Evolutionary conservation across 1,140 invertebrate genomes (phyloP).

Genomic region (Venustaconcha ellipsiformis): DNA sequence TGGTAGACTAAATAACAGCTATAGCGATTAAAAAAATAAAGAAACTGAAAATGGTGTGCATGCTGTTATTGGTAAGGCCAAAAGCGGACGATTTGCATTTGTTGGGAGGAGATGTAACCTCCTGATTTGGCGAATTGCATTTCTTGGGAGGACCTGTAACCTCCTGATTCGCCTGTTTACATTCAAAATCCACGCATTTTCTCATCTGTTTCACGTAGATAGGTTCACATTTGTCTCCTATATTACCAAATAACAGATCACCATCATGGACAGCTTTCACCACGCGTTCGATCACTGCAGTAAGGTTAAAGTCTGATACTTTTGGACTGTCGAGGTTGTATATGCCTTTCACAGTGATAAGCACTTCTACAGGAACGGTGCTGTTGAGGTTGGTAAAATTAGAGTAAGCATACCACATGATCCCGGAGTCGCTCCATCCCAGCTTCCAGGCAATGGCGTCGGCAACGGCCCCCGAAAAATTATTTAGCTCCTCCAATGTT

Average conservation of each 20-base stretch:
- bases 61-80: no score
- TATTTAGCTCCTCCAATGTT: background rate
- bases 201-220: no score
- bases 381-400: background rate
- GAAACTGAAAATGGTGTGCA: no score
- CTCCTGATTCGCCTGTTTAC: no score
- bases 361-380: background rate
- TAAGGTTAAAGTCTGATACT: background rate
- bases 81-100: no score
- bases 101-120: no score
- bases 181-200: no score
- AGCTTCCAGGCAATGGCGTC: background rate
- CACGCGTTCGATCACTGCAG: background rate
- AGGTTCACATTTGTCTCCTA: no score
- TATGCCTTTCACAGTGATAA: background rate
- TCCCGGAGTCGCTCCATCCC: background rate
- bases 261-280: constrained; percentile 1
- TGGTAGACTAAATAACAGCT: no score
- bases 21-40: no score
- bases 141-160: no score
- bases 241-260: background rate
- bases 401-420: background rate
- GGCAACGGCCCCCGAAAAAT: background rate
- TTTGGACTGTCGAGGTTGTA: constrained; percentile 1
- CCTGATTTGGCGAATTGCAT: no score